These are phyloP conservation scores for Homarus gammarus DNA, from an alignment of 2,888 invertebrate genomes.

Conservation along the genomic window DNA sequence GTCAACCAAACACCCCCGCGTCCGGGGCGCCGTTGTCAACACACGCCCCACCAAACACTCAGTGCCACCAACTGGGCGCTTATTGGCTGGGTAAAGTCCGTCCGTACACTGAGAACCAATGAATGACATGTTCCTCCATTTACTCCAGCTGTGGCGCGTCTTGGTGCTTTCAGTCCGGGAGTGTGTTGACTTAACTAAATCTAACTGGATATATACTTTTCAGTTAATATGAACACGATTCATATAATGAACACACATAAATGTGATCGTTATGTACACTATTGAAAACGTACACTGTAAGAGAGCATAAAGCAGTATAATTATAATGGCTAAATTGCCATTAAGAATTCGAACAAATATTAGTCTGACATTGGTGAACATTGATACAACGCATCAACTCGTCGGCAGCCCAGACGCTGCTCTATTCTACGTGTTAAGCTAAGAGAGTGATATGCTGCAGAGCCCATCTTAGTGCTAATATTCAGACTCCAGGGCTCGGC, in stretches of 20 bases:
- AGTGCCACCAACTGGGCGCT: neutral
- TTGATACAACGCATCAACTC: slow-evolving; percentile 62
- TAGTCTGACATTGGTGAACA: slow-evolving; percentile 68
- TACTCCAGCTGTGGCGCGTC: neutral
- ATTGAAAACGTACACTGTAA: slow-evolving; percentile 54
- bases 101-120: neutral
- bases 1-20: slow-evolving; percentile 35
- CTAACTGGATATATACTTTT: slow-evolving; percentile 55
- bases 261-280: slow-evolving; percentile 56
- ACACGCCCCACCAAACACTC: slow-evolving; percentile 7
- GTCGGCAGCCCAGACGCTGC: slow-evolving; percentile 52
- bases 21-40: slow-evolving; percentile 8
- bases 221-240: slow-evolving; percentile 59
- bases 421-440: slow-evolving; percentile 67
- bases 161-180: neutral
- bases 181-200: slow-evolving; percentile 47
- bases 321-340: slow-evolving; percentile 49
- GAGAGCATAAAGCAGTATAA: slow-evolving; percentile 62
- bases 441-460: slow-evolving; percentile 60
- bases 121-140: neutral
- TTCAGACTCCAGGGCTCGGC: slow-evolving; percentile 37
- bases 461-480: slow-evolving; percentile 52
- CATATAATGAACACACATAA: slow-evolving; percentile 56
- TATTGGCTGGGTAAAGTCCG: neutral
- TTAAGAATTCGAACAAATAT: slow-evolving; percentile 57